Conservation (phyloP, 2,888 invertebrate genomes). For the Hypomecis punctinalis region DNA sequence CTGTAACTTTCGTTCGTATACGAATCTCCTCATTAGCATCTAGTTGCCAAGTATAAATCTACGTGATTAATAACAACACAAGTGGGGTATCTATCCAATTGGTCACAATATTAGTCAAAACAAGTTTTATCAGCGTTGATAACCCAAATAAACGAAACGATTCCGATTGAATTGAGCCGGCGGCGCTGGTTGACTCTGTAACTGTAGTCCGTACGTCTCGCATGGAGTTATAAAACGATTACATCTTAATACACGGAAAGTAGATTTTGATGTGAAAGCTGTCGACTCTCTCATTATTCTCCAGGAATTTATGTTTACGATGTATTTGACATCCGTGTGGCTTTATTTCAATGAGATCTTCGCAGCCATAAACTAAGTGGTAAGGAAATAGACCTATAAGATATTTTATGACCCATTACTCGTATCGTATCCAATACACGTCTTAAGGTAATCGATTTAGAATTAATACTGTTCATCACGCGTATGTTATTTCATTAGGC, state of each 20-base stretch:
- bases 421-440: slow-evolving; percentile 3
- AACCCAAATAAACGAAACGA: slow-evolving; percentile 32
- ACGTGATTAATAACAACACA: slow-evolving; percentile 12
- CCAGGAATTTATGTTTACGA: slow-evolving; percentile 39
- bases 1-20: too few species aligned
- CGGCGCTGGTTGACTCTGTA: not conserved
- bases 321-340: slow-evolving; percentile 34
- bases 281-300: slow-evolving; percentile 32
- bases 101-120: slow-evolving; percentile 32
- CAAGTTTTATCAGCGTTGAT: slow-evolving; percentile 36
- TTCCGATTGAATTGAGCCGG: slow-evolving; percentile 12
- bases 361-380: slow-evolving; percentile 16
- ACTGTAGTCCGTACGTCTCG: slow-evolving; percentile 8
- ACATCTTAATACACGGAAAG: slow-evolving; percentile 36
- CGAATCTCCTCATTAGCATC: not conserved
- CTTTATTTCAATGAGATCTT: slow-evolving; percentile 28
- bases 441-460: slow-evolving; percentile 4
- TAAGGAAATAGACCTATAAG: slow-evolving; percentile 11
- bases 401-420: slow-evolving; percentile 9
- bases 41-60: slow-evolving; percentile 11
- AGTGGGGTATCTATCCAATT: slow-evolving; percentile 29
- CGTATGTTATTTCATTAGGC: not conserved
- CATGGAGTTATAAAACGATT: slow-evolving; percentile 30
- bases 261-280: slow-evolving; percentile 39
- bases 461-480: slow-evolving; percentile 2